Conservation (phyloP, 2,888 invertebrate genomes). For the Strigamia crassipes region DNA sequence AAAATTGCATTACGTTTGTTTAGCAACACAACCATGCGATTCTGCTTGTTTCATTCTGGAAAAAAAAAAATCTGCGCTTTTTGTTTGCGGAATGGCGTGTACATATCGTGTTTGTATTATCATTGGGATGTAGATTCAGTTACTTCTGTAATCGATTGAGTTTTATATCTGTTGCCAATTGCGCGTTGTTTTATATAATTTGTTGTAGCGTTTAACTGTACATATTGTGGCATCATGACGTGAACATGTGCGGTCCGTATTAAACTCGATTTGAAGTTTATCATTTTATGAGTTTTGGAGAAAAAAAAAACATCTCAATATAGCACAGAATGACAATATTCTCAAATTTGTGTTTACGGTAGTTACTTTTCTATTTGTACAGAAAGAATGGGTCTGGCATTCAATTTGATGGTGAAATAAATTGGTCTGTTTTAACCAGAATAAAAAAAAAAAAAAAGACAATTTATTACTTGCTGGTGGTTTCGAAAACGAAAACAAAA, state of each 20-base stretch:
- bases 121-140: neutral
- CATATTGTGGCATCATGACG: conserved; percentile 22
- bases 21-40: neutral
- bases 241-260: conserved; percentile 25
- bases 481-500: neutral
- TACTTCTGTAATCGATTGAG: neutral
- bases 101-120: conserved; percentile 22
- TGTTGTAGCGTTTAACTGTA: neutral
- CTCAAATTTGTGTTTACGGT: neutral
- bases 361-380: conserved; percentile 16
- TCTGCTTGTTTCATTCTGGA: neutral
- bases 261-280: neutral
- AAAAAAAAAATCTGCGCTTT: neutral
- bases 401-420: conserved; percentile 18
- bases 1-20: neutral
- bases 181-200: conserved; percentile 5
- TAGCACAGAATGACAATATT: conserved; percentile 11
- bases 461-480: neutral
- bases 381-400: conserved; percentile 23
- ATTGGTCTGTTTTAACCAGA: conserved; percentile 22
- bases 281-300: neutral
- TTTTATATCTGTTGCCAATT: conserved; percentile 14
- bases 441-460: neutral
- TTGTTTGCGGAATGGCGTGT: conserved; percentile 2
- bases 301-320: neutral